Conservation (phyloP, 2,888 invertebrate species). For the Drosophila paucipuncta region DNA sequence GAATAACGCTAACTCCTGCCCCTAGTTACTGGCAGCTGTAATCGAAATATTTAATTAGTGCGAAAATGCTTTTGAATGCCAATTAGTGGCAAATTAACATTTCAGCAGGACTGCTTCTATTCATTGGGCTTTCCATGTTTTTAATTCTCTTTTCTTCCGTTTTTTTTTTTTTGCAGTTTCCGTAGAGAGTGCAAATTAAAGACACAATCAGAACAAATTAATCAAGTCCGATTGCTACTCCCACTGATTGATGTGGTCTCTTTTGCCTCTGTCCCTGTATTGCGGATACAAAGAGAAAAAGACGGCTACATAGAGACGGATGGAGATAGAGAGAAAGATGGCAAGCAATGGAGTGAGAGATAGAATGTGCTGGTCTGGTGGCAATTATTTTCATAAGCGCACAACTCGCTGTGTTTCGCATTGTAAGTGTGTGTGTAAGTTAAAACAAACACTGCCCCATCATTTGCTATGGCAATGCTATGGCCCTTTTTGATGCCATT, state of each 20-base stretch:
- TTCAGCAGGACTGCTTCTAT: constrained; percentile 53
- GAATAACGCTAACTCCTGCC: not conserved
- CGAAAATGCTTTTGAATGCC: constrained; percentile 80
- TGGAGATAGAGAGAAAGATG: constrained; percentile 2
- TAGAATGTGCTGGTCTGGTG: constrained; percentile 20
- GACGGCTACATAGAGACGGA: not conserved
- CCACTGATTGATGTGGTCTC: constrained; percentile 70
- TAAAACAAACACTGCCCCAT: constrained; percentile 68
- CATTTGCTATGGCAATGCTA: constrained; percentile 39
- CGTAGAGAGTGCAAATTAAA: constrained; percentile 71
- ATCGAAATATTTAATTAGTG: constrained; percentile 82
- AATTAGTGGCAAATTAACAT: constrained; percentile 81
- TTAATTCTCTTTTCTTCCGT: constrained; percentile 16
- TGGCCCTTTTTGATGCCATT: constrained; percentile 61
- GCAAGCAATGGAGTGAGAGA: not conserved
- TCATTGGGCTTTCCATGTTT: constrained; percentile 17
- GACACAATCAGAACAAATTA: constrained; percentile 80
- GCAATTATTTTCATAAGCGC: constrained; percentile 57
- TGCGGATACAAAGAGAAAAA: constrained; percentile 13
- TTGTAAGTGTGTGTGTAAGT: constrained; percentile 13
- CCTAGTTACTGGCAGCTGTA: constrained; percentile 44
- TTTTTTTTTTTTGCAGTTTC: constrained; percentile 16
- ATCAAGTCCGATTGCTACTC: constrained; percentile 71
- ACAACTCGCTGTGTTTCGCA: constrained; percentile 43
- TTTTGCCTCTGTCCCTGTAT: constrained; percentile 27